Evolutionary conservation across 2,888 invertebrate genomes (phyloP), one percentile per base, ranked within the genome.

Genomic region (Heliconius hortense): DNA sequence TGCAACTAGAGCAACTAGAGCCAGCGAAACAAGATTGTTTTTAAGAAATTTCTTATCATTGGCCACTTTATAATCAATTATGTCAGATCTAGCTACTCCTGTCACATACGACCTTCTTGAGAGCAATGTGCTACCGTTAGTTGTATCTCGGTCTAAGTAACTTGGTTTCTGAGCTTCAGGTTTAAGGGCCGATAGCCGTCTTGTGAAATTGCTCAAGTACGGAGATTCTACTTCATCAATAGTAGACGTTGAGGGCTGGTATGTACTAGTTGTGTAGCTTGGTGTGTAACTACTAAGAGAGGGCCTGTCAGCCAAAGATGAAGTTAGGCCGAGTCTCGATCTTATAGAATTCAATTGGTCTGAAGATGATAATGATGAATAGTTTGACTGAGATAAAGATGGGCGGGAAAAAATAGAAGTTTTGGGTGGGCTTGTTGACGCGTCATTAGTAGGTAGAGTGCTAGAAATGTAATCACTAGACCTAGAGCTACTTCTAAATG

Each of bases 161-260:
- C 85, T 79, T 2, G 87, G 77, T 83, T 89, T 92, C 4, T 87
- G 82, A 4, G 87, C 86, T n/a, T 93, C 93, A 1, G 93, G 82
- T 79, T 94, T 93, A 4, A 94, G 82, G 10, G 93, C 78, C 21
- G 95, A 94, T 77, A 96, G 86, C 77, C 96, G 94, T 76, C 95
- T 93, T 0, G 96, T 96, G 81, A 96, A 96, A 83, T 96, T 96
- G 83, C 96, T 96, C 83, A 96, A 90, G 87, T 95, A 96, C 73
- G 96, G 96, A 81, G 96, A 95, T 84, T 96, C 96, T 78, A 94
- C 94, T 85, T 95, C 94, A 81, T 94, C 93, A 74, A 90, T 88
- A 66, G 90, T 88, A 4, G 93, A 80, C 56, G 89, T 89, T 31
- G 90, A 87, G 2, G 90, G 90, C 77, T 89, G 91, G 75, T 90